Percentiles rank a stretch among this genome's conserved stretches.
Evolutionary conservation across 2,888 invertebrate species (phyloP).

Genomic region (Torymus auratus): DNA sequence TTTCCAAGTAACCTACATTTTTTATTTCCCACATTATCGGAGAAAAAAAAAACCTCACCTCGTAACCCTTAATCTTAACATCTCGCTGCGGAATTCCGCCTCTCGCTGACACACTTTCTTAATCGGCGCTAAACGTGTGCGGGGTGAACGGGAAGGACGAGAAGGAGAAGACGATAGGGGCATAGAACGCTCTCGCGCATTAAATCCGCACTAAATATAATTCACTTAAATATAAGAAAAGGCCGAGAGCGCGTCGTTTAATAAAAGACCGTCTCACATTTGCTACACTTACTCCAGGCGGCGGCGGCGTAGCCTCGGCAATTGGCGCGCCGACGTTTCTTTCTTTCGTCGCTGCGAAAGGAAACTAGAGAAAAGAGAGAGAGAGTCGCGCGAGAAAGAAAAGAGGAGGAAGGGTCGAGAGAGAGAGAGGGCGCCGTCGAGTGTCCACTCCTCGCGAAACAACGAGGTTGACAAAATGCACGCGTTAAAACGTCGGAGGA

Average conservation of each 20-base stretch:
- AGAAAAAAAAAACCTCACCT: no score
- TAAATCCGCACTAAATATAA: conserved; percentile 1
- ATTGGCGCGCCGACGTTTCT: no score
- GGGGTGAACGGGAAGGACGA: no score
- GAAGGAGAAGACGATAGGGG: no score
- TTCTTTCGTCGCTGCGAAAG: no score
- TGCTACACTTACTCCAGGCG: background rate
- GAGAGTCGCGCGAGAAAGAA: background rate
- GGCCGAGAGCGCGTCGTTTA: background rate
- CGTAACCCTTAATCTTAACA: no score
- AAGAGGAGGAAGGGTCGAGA: conserved; percentile 36
- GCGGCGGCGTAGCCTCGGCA: no score
- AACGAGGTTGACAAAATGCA: conserved; percentile 65
- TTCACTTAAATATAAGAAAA: conserved; percentile 4
- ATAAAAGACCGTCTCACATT: conserved; percentile 7
- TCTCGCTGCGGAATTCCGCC: background rate
- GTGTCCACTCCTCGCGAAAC: conserved; percentile 50
- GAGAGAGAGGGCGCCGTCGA: conserved; percentile 25
- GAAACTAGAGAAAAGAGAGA: background rate
- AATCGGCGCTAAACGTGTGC: no score
- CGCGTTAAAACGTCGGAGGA: conserved; percentile 64
- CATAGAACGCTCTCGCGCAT: no score
- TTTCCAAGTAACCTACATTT: no score
- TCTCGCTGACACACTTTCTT: background rate
- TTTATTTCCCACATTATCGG: no score